phyloP scores from a whole-genome alignment of 2,888 invertebrate genomes.

The Aspidiotus destructor region DNA sequence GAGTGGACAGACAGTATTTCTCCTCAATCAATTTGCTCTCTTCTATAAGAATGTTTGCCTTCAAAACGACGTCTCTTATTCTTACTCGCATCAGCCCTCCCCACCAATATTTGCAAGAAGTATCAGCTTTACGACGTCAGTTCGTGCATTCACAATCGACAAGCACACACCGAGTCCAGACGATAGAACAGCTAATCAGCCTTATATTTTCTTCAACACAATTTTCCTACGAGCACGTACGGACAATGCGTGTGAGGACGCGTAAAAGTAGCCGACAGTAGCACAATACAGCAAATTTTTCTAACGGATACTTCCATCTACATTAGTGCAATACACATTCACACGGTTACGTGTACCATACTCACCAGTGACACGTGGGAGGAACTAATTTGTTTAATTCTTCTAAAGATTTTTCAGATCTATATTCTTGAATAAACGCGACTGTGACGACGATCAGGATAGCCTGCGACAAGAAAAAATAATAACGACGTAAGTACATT shows the following conservation, averaged over 20 bases:
- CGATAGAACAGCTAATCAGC: background rate
- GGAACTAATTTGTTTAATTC: conserved; percentile 95
- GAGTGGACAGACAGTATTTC: too few species aligned
- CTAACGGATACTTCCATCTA: background rate
- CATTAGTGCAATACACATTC: background rate
- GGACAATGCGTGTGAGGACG: background rate
- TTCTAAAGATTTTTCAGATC: conserved; percentile 95
- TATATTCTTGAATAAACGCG: conserved; percentile 97
- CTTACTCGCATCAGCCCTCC: too few species aligned
- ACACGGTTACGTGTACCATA: conserved; percentile 10
- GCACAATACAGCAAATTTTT: background rate
- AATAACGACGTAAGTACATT: background rate
- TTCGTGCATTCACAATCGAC: too few species aligned
- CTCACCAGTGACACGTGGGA: conserved; percentile 83
- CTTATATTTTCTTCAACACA: background rate
- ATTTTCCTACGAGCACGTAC: background rate
- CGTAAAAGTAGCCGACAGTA: background rate
- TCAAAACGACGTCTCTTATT: too few species aligned
- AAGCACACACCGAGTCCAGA: too few species aligned
- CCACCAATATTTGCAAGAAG: too few species aligned
- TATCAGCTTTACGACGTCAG: too few species aligned
- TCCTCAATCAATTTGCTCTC: too few species aligned
- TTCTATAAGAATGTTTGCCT: too few species aligned
- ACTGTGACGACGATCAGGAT: conserved; percentile 93
- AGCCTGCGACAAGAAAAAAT: conserved; percentile 44